phyloP scores from a whole-genome alignment of 2,888 invertebrate species.

The Drosophila paranaensis region DNA sequence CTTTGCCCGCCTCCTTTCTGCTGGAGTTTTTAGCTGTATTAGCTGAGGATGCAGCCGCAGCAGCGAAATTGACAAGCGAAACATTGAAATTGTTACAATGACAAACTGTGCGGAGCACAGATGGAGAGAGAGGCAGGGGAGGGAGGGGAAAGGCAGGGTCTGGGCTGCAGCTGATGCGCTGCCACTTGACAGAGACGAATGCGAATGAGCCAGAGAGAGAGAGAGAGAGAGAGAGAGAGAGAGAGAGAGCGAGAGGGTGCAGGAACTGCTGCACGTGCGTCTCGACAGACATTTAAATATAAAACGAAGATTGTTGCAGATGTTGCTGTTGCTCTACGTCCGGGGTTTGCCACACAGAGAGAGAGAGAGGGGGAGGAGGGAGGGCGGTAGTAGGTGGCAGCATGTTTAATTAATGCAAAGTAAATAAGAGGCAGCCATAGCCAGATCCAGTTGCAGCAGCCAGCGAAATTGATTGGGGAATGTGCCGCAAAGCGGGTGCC shows the following conservation, averaged over 20 bases:
- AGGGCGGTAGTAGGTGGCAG: slow-evolving; percentile 64
- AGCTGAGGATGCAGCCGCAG: slow-evolving; percentile 24
- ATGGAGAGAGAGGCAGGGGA: neutral
- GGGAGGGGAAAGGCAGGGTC: neutral
- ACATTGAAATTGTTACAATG: slow-evolving; percentile 79
- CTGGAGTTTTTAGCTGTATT: slow-evolving; percentile 13
- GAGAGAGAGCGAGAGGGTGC: neutral
- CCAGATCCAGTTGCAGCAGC: slow-evolving; percentile 33
- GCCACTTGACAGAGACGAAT: slow-evolving; percentile 79
- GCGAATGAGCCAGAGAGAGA: slow-evolving; percentile 39
- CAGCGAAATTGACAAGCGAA: slow-evolving; percentile 77
- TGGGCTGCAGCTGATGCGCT: slow-evolving; percentile 47
- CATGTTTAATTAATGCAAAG: slow-evolving; percentile 81
- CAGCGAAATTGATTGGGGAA: slow-evolving; percentile 76
- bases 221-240: neutral
- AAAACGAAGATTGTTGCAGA: slow-evolving; percentile 79
- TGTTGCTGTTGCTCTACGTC: slow-evolving; percentile 52
- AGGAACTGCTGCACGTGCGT: slow-evolving; percentile 71
- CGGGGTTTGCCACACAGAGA: slow-evolving; percentile 58
- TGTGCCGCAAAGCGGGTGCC: slow-evolving; percentile 68
- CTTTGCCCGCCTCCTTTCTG: neutral
- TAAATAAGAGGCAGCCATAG: slow-evolving; percentile 69
- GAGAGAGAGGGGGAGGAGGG: neutral
- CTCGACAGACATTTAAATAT: slow-evolving; percentile 77
- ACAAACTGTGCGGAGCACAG: slow-evolving; percentile 61